Evolutionary conservation across 1,140 invertebrate genomes (phyloP).

Genomic region (Philotrypesis tridentata): DNA sequence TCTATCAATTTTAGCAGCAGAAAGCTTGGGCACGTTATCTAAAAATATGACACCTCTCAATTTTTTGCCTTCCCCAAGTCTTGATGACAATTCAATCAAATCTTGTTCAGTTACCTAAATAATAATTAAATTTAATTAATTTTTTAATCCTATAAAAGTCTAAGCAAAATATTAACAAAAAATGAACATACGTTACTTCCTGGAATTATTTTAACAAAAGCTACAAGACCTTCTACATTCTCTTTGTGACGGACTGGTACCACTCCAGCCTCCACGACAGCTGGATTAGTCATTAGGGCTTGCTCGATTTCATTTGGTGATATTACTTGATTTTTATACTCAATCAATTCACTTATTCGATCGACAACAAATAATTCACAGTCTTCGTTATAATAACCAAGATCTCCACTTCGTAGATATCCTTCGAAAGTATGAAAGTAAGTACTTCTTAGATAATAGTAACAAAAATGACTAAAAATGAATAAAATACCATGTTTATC

Average conservation of each 20-base stretch:
- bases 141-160: no score
- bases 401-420: slow-evolving; percentile 77
- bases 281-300: slow-evolving; percentile 73
- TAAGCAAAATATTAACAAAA: no score
- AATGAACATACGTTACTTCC: neutral
- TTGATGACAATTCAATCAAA: no score
- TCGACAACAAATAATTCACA: slow-evolving; percentile 74
- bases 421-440: slow-evolving; percentile 57
- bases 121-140: no score
- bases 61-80: no score
- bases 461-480: neutral
- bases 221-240: slow-evolving; percentile 75
- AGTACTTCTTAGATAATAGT: neutral
- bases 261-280: slow-evolving; percentile 76
- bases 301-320: slow-evolving; percentile 78
- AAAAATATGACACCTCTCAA: no score
- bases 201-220: slow-evolving; percentile 70
- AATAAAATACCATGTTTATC: neutral
- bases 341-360: slow-evolving; percentile 78
- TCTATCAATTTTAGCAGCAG: no score
- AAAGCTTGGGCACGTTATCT: no score
- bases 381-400: slow-evolving; percentile 73
- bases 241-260: slow-evolving; percentile 74
- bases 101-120: no score
- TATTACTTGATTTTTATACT: slow-evolving; percentile 76